Evolutionary conservation across 2,113 vertebrate species (phyloP), one percentile per base, ranked within the genome.

Genomic region (Pogona vitticeps): DNA sequence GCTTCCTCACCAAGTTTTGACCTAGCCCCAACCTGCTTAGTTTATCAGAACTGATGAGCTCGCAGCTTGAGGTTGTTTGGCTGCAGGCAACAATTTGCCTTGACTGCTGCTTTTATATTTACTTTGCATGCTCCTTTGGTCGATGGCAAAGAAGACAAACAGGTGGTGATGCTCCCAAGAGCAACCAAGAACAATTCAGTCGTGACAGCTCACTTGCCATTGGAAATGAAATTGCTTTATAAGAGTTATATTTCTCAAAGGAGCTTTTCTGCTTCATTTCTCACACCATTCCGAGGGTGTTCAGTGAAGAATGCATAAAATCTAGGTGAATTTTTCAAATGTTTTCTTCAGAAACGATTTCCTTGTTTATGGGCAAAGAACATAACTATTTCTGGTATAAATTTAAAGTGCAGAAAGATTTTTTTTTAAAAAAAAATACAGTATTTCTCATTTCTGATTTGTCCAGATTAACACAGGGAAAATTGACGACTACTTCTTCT

Each of bases 181-280:
- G 91, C 0, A 20, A 83, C 36, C 6, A 36, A 75, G 78, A 91
- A 80, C 73, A 88, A 80, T 63, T 87, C 2, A 0, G 36, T 86
- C 78, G 78, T 10, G 3, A 80, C 81, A 86, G 72, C 73, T 92
- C 38, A 0, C 38, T 88, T 0, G 0, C 42, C 86, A 3, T 23
- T 91, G 88, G 77, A 91, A 92, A 89, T 91, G 67, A 84, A 89
- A 84, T 73, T 86, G 90, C 56, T 90, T 93, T 89, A 90, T 88
- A 88, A 92, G 86, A 15, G 83, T 76, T 91, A 33, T 68, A 28
- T 92, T 88, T 10, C n/a, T 2, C 77, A 76, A 80, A 90, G 86
- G 63, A 20, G 6, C 85, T 94, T 93, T 91, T 89, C 87, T 87
- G 86, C 90, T 91, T 95, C 83, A 73, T 91, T 95, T 94, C 77